Evolutionary conservation across 2,888 invertebrate species (phyloP).

Genomic region (Drosophila eohydei): DNA sequence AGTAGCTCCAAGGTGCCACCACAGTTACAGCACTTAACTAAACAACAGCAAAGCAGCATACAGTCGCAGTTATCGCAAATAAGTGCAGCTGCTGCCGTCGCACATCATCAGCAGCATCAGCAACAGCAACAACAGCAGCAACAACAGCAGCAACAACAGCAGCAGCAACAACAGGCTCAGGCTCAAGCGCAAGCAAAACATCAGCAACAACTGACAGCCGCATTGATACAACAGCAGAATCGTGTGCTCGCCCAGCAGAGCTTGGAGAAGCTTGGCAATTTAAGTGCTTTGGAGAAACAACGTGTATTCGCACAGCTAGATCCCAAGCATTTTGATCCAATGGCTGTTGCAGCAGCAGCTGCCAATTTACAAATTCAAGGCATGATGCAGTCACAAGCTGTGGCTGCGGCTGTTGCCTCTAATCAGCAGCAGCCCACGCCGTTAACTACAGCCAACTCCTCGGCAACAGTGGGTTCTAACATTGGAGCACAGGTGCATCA

Average conservation of each 20-base stretch:
- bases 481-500: constrained; percentile 57
- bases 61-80: constrained; percentile 83
- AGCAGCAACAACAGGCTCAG: constrained; percentile 53
- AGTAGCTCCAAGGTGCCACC: constrained; percentile 72
- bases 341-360: constrained; percentile 82
- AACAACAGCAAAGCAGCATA: constrained; percentile 82
- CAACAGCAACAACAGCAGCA: constrained; percentile 70
- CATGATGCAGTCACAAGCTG: constrained; percentile 80
- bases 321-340: constrained; percentile 84
- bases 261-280: constrained; percentile 87
- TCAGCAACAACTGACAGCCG: constrained; percentile 88
- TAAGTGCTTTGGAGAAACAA: constrained; percentile 87
- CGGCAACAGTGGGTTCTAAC: constrained; percentile 39
- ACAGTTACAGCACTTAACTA: constrained; percentile 82
- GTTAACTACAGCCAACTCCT: constrained; percentile 41
- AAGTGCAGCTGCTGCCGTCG: constrained; percentile 79
- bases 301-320: constrained; percentile 86
- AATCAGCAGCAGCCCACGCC: constrained; percentile 62
- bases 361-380: constrained; percentile 83
- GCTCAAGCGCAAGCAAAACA: constrained; percentile 84
- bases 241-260: constrained; percentile 87
- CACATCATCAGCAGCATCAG: constrained; percentile 81
- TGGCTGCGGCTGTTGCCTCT: constrained; percentile 81
- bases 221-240: constrained; percentile 89
- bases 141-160: constrained; percentile 69